Conservation (phyloP, 1,140 invertebrate genomes). For the Drosophila repleta region DNA sequence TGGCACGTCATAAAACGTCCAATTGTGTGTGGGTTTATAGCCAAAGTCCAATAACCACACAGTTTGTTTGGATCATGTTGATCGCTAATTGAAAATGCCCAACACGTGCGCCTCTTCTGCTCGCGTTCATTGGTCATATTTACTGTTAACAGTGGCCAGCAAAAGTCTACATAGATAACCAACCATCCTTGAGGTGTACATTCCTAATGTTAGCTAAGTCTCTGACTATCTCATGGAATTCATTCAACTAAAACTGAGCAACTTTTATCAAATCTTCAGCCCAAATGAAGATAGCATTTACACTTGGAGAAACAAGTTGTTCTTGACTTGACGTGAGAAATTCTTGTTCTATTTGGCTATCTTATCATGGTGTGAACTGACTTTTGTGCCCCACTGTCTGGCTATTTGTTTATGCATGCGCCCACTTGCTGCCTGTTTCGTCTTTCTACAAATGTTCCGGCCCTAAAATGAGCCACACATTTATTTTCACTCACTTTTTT, state of each 20-base stretch:
- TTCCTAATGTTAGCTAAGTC: neutral
- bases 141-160: conserved; percentile 42
- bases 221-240: neutral
- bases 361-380: conserved; percentile 1
- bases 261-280: neutral
- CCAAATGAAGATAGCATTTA: neutral
- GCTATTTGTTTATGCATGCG: conserved; percentile 42
- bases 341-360: neutral
- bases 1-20: conserved; percentile 63
- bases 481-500: conserved; percentile 55
- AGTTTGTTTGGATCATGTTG: conserved; percentile 54
- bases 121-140: conserved; percentile 44
- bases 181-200: too few species aligned
- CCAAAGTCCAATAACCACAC: conserved; percentile 46
- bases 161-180: conserved; percentile 17
- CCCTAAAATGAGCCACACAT: conserved; percentile 52
- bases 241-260: neutral
- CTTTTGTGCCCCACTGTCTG: conserved; percentile 46
- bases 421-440: conserved; percentile 35
- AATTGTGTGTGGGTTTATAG: conserved; percentile 16
- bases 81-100: conserved; percentile 70
- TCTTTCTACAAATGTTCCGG: conserved; percentile 56
- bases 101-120: conserved; percentile 65
- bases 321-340: neutral
- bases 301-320: neutral